Evolutionary conservation across 2,888 invertebrate genomes (phyloP).

Genomic region (Spicauda simplicius): DNA sequence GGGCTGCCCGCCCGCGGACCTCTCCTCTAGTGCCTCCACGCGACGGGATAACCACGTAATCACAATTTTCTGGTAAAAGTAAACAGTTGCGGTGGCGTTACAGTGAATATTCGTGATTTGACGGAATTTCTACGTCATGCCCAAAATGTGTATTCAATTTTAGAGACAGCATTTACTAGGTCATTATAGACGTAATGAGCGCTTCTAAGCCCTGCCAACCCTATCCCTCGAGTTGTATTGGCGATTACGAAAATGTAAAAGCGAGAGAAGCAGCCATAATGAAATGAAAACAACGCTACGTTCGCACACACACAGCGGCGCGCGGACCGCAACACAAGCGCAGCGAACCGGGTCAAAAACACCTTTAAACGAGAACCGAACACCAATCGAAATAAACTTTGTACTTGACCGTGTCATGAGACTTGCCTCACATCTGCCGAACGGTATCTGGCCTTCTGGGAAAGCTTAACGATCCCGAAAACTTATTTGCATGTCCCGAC

Average conservation of each 20-base stretch:
- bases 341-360: conserved; percentile 81
- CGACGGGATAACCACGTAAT: conserved; percentile 66
- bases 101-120: conserved; percentile 48
- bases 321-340: conserved; percentile 48
- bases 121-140: conserved; percentile 39
- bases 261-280: conserved; percentile 79
- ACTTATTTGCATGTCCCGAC: conserved; percentile 79
- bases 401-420: conserved; percentile 81
- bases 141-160: conserved; percentile 40
- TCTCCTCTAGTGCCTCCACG: conserved; percentile 57
- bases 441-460: conserved; percentile 82
- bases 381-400: conserved; percentile 77
- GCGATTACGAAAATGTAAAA: conserved; percentile 81
- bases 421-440: conserved; percentile 74
- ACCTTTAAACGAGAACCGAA: conserved; percentile 79
- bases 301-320: conserved; percentile 60
- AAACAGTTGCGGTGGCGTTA: conserved; percentile 51
- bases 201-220: conserved; percentile 58
- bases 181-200: conserved; percentile 25
- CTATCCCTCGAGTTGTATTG: conserved; percentile 69
- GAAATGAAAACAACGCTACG: conserved; percentile 78
- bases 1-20: conserved; percentile 61
- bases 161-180: conserved; percentile 15
- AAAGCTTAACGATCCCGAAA: conserved; percentile 79
- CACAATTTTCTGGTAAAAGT: conserved; percentile 71